These are phyloP conservation scores for Pseudanteris insignis DNA, from an alignment of 2,888 invertebrate species.

Conservation along the genomic window DNA sequence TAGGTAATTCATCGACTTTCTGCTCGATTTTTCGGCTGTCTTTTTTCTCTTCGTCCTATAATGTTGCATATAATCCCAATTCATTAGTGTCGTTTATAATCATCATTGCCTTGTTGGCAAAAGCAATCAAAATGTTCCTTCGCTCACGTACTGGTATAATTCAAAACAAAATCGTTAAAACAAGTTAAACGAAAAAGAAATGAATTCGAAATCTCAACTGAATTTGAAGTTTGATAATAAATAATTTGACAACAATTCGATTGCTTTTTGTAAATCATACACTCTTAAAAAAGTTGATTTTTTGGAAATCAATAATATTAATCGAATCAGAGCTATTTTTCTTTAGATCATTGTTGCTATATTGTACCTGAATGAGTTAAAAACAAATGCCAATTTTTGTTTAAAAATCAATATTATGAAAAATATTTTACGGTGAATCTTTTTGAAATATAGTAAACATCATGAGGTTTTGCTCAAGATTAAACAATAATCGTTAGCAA, in stretches of 20 bases:
- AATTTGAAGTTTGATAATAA: conserved; percentile 1
- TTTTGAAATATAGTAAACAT: no score
- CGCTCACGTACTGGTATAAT: background rate
- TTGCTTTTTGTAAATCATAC: no score
- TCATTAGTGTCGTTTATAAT: conserved; percentile 37
- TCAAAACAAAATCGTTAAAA: background rate
- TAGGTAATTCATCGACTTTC: conserved; percentile 88
- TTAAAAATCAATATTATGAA: no score
- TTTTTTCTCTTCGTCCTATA: conserved; percentile 74
- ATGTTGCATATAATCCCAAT: conserved; percentile 56
- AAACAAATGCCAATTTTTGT: no score
- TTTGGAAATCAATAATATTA: no score
- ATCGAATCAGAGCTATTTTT: no score
- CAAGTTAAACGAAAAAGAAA: background rate
- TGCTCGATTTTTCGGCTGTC: conserved; percentile 71
- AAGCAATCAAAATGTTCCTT: conserved; percentile 37
- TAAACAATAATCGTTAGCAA: no score
- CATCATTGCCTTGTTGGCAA: conserved; percentile 16
- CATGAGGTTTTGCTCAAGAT: no score
- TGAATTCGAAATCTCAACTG: conserved; percentile 1
- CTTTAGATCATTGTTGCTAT: no score
- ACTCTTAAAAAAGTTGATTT: no score
- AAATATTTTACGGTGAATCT: no score
- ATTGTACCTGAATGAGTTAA: no score
- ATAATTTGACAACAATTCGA: conserved; percentile 23